phyloP scores from a whole-genome alignment of 2,113 vertebrate species.

The Brevimyrus niger region DNA sequence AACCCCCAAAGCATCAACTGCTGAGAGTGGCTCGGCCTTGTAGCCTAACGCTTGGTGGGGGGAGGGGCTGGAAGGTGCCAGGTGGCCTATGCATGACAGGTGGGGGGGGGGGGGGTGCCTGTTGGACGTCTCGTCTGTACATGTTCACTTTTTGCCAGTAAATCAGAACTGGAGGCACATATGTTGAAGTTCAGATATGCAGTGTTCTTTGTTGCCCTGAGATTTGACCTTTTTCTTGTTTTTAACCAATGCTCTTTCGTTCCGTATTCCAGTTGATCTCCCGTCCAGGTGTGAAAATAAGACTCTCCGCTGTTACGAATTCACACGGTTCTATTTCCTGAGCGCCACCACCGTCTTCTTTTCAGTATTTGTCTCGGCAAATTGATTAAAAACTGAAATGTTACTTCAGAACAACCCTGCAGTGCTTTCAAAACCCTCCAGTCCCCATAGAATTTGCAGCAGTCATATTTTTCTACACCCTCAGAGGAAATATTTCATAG shows the following conservation, averaged over 20 bases:
- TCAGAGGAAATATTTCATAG: not conserved
- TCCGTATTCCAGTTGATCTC: not conserved
- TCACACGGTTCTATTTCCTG: not conserved
- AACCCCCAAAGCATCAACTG: not conserved
- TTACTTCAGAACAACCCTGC: not conserved
- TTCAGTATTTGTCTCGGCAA: not conserved
- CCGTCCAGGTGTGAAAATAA: not conserved
- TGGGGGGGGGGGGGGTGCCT: not conserved
- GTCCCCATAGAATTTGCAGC: not conserved
- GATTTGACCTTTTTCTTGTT: not conserved
- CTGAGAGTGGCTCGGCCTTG: conserved; percentile 5
- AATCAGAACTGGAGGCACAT: not conserved
- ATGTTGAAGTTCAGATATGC: not conserved
- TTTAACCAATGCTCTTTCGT: not conserved
- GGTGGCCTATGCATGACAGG: not conserved
- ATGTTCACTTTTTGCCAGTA: not conserved
- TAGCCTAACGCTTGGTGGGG: not conserved
- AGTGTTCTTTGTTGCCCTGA: not conserved
- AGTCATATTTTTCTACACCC: not conserved
- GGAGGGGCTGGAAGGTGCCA: not conserved
- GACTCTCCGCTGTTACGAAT: not conserved
- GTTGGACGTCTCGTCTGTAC: not conserved
- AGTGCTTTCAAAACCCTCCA: not conserved
- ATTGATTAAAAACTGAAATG: not conserved
- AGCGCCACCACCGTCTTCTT: not conserved